A percentile compares a stretch with the other conserved stretches of the same genome.
Conservation (phyloP, 2,888 invertebrate species). For the Hipparchia semele region DNA sequence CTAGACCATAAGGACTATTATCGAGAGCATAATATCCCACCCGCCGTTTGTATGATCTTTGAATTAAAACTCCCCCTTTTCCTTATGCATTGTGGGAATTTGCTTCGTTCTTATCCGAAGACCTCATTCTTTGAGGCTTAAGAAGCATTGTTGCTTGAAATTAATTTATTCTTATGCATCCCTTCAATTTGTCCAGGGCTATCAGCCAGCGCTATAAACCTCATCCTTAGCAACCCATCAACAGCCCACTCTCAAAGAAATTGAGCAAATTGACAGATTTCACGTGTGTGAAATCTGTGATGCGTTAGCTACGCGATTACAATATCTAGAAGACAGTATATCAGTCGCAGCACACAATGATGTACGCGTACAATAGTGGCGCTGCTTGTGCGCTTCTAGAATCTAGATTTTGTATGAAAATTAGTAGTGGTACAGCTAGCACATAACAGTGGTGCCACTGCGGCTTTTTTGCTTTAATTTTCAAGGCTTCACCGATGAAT, state of each 20-base stretch:
- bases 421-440: no score
- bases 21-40: not conserved
- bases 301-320: no score
- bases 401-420: no score
- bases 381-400: no score
- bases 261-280: not conserved
- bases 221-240: no score
- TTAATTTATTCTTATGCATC: conserved; percentile 37
- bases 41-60: conserved; percentile 10
- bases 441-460: no score
- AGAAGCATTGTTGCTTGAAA: conserved; percentile 34
- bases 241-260: not conserved
- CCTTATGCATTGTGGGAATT: conserved; percentile 24
- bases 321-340: no score
- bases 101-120: conserved; percentile 27
- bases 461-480: no score
- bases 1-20: conserved; percentile 3
- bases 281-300: not conserved
- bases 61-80: conserved; percentile 22
- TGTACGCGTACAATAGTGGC: no score
- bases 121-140: conserved; percentile 34
- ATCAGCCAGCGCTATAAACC: not conserved
- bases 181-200: conserved; percentile 28
- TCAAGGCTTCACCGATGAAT: no score
- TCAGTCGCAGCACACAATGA: no score